phyloP scores from a whole-genome alignment of 1,140 invertebrate genomes.

The Capitella teleta region DNA sequence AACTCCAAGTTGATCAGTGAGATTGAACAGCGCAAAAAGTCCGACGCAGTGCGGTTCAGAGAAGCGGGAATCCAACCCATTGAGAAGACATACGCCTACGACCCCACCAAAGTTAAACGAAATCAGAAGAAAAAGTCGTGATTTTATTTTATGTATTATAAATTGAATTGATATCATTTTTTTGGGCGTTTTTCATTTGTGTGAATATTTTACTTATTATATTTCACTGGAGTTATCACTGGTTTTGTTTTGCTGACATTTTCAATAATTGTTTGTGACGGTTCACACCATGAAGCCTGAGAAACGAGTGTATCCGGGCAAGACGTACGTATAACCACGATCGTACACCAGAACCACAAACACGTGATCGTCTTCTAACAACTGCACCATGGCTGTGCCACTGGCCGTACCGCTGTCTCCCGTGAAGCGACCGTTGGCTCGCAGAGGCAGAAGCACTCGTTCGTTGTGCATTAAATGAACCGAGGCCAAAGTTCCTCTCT shows the following conservation, averaged over 20 bases:
- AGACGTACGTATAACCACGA: not conserved
- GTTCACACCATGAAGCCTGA: not conserved
- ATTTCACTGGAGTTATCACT: no score
- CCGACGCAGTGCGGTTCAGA: slow-evolving; percentile 68
- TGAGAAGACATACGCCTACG: slow-evolving; percentile 72
- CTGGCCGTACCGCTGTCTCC: not conserved
- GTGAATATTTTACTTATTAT: no score
- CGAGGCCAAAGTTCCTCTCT: not conserved
- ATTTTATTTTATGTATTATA: no score
- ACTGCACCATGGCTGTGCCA: not conserved
- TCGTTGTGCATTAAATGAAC: not conserved
- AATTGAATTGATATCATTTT: no score
- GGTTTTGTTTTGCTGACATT: no score
- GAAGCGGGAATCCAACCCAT: slow-evolving; percentile 72
- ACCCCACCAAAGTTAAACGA: slow-evolving; percentile 51
- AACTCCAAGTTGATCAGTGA: slow-evolving; percentile 71
- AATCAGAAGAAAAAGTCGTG: no score
- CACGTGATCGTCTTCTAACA: not conserved
- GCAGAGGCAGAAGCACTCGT: not conserved
- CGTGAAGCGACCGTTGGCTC: not conserved
- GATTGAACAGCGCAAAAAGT: slow-evolving; percentile 59
- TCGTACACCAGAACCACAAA: not conserved
- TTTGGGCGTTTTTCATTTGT: no score
- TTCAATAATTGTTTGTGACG: no score
- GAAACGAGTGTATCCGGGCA: not conserved